Conservation (phyloP, 2,113 vertebrate species). For the Zosterops japonicus region DNA sequence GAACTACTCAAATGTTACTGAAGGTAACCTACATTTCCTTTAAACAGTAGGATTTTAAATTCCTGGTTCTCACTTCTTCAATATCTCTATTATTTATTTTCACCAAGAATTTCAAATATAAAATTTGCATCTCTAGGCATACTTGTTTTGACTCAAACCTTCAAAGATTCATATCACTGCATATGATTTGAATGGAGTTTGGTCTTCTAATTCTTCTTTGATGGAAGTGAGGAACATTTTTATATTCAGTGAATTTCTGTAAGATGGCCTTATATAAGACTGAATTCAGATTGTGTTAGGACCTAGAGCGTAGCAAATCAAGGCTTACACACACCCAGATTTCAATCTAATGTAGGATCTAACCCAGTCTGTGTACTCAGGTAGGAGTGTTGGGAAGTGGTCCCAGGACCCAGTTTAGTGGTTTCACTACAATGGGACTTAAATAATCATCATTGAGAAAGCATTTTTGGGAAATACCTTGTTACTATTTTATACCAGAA, state of each 20-base stretch:
- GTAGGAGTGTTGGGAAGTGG: background rate
- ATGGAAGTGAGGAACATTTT: background rate
- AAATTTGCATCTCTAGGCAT: slow-evolving; percentile 28
- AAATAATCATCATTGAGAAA: background rate
- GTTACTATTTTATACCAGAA: background rate
- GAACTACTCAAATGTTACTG: background rate
- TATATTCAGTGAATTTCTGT: background rate
- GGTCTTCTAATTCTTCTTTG: background rate
- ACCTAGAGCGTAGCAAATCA: background rate
- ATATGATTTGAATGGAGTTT: slow-evolving; percentile 10
- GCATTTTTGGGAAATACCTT: background rate
- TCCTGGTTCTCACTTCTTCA: slow-evolving; percentile 32
- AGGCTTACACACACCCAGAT: background rate
- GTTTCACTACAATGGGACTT: background rate
- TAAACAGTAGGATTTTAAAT: slow-evolving; percentile 4
- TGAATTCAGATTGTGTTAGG: background rate
- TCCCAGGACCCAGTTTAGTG: background rate
- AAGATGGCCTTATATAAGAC: background rate
- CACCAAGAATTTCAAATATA: background rate
- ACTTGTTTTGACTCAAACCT: slow-evolving; percentile 32
- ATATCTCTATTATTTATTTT: slow-evolving; percentile 12
- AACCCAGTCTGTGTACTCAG: background rate
- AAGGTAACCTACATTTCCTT: slow-evolving; percentile 1
- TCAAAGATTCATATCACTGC: slow-evolving; percentile 4
- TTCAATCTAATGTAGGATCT: background rate